Conservation (phyloP, 2,113 vertebrate species). For the Entosphenus tridentatus region DNA sequence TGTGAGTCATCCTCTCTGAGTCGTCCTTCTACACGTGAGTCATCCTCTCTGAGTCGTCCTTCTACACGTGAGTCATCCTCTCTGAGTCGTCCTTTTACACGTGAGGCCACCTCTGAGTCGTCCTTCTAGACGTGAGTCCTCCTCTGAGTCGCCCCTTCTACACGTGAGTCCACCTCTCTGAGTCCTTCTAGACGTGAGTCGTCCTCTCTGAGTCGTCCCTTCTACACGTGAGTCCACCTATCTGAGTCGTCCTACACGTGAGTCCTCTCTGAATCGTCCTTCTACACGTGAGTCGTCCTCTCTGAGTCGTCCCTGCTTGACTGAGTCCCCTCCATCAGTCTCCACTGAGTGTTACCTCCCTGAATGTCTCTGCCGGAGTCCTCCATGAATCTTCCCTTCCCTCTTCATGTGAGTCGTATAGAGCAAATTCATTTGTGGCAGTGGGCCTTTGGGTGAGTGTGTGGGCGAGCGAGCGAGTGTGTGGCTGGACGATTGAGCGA, state of each 20-base stretch:
- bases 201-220: background rate
- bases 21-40: fast-evolving
- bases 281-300: background rate
- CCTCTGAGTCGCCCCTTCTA: background rate
- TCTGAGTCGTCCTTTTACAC: fast-evolving
- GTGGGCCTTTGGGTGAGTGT: no score
- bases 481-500: no score
- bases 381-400: no score
- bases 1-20: no score
- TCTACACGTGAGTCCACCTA: background rate
- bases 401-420: no score
- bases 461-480: no score
- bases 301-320: fast-evolving
- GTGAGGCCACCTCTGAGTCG: no score
- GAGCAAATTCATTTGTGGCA: no score
- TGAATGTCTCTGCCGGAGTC: no score
- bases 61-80: background rate
- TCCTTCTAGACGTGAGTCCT: fast-evolving
- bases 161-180: background rate
- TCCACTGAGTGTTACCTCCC: background rate
- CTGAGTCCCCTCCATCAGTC: background rate
- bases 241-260: fast-evolving
- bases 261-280: background rate
- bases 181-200: background rate
- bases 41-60: background rate